These are phyloP conservation scores for Todiramphus saurophagus DNA, from an alignment of 2,113 vertebrate species.

Conservation along the genomic window DNA sequence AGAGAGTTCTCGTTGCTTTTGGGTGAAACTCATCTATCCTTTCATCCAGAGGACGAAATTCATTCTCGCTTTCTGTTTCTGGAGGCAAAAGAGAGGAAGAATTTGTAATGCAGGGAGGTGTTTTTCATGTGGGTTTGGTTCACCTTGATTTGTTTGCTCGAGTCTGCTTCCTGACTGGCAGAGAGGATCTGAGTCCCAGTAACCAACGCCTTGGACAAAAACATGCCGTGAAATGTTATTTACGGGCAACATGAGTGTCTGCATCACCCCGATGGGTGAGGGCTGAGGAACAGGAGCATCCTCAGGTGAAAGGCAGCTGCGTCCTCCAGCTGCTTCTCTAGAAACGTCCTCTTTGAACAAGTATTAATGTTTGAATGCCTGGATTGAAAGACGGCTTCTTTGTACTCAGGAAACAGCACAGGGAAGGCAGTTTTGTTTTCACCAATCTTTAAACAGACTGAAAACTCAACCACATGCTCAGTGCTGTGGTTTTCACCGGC, in stretches of 20 bases:
- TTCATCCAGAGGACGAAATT: constrained; percentile 96
- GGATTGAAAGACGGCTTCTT: background rate
- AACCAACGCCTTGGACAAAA: background rate
- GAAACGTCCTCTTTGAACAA: background rate
- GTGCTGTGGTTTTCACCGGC: background rate
- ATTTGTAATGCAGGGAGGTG: background rate
- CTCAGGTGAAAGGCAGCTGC: background rate
- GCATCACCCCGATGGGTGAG: background rate
- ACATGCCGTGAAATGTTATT: background rate
- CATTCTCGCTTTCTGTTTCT: constrained; percentile 99
- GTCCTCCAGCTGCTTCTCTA: background rate
- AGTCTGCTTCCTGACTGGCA: background rate
- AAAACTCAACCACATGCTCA: background rate
- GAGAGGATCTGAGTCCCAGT: background rate
- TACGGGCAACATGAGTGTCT: background rate
- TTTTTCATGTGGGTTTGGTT: background rate
- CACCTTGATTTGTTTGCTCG: background rate
- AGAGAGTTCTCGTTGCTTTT: constrained; percentile 95
- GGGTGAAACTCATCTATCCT: constrained; percentile 99
- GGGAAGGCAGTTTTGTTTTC: background rate
- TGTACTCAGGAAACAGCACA: background rate
- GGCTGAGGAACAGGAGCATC: background rate
- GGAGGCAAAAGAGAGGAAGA: constrained; percentile 12
- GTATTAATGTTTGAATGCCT: background rate
- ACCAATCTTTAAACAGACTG: background rate